Evolutionary conservation across 1,140 invertebrate species (phyloP).

Genomic region (Dendrolimus punctatus): DNA sequence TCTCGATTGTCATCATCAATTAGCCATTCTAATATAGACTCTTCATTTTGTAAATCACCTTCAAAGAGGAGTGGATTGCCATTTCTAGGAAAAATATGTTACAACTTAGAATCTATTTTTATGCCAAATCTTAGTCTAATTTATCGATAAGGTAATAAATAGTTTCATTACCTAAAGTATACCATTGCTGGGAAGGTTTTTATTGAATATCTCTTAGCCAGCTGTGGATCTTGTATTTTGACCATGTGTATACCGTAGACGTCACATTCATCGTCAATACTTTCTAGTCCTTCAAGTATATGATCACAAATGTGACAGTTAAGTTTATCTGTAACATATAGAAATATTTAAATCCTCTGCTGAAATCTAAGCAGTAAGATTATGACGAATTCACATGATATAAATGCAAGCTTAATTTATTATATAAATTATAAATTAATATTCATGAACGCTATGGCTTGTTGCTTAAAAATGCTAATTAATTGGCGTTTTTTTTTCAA

Average conservation of each 20-base stretch:
- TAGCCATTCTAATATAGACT: slow-evolving; percentile 93
- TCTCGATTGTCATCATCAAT: slow-evolving; percentile 95
- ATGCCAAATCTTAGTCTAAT: no score
- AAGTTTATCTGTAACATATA: slow-evolving; percentile 82
- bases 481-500: no score
- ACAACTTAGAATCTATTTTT: not conserved
- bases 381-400: not conserved
- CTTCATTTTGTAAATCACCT: slow-evolving; percentile 93
- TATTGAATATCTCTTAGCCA: slow-evolving; percentile 94
- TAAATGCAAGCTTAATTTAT: no score
- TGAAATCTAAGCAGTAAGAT: not conserved
- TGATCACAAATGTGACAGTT: slow-evolving; percentile 95
- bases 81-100: slow-evolving; percentile 73
- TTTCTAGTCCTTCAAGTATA: slow-evolving; percentile 90
- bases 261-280: slow-evolving; percentile 94
- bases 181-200: slow-evolving; percentile 95
- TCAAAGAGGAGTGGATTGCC: slow-evolving; percentile 95
- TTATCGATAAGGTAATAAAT: no score
- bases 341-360: not conserved
- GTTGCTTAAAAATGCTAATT: no score
- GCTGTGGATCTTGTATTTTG: slow-evolving; percentile 92
- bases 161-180: slow-evolving; percentile 78
- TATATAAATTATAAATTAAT: no score
- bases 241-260: slow-evolving; percentile 96
- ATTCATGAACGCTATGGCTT: no score